Conservation (phyloP, 2,797 vertebrate species). For the Hydrolagus colliei region DNA sequence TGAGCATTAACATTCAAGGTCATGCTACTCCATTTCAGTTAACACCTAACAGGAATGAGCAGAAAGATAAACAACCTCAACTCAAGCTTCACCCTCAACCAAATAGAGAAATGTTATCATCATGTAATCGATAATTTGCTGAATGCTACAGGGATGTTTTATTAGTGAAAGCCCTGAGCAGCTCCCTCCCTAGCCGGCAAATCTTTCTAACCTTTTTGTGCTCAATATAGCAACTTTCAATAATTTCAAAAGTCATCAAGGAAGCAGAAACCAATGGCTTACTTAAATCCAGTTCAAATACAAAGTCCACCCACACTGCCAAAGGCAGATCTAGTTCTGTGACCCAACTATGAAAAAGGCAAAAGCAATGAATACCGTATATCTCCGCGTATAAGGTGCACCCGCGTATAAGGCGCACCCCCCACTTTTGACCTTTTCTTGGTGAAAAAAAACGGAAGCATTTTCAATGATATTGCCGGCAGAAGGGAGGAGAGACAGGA, state of each 20-base stretch:
- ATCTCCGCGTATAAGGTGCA: too few species aligned
- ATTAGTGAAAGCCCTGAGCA: background rate
- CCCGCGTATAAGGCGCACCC: too few species aligned
- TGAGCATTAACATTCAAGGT: background rate
- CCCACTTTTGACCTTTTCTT: too few species aligned
- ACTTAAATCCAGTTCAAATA: background rate
- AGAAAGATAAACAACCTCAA: background rate
- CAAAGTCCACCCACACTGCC: background rate
- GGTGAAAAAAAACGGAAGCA: too few species aligned
- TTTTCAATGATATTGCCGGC: too few species aligned
- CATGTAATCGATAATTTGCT: background rate
- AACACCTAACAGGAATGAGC: background rate
- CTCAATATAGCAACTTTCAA: background rate
- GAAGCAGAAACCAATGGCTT: background rate
- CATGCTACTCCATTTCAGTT: background rate
- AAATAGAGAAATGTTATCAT: background rate
- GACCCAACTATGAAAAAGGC: background rate
- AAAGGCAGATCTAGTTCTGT: background rate
- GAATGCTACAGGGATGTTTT: background rate
- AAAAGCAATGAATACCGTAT: background rate
- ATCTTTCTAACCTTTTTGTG: background rate
- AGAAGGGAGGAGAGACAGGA: too few species aligned
- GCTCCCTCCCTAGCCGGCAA: background rate
- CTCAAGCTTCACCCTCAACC: background rate
- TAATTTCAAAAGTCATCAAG: background rate